Base-by-base conservation (phyloP, 1,140 invertebrate genomes). In the Bombus waltoni region DNA sequence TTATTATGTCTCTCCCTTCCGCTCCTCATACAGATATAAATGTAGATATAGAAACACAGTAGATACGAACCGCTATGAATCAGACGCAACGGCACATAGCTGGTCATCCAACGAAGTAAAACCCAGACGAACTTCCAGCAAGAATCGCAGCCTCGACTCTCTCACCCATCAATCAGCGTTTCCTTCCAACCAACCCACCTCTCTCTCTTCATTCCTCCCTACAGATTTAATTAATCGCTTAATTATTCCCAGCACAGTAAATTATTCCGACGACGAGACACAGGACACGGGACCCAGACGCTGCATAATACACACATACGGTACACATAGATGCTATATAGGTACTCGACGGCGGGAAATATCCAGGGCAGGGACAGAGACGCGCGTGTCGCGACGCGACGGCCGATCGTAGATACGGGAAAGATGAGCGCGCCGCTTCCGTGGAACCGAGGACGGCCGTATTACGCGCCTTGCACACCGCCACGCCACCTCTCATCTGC, bases 391-490 rank as follows among this genome's bases (percentile, higher is more conserved):
- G 84, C 79, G 81, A 87, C 89, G 84, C 79, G 81, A 89, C 83
- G 90, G 86, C 83, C 83, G 89, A 91, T 90, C 76, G 74, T 87
- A 91, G 90, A 91, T 91, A 90, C 75, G 75, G 75, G 74, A 90
- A 86, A 90, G 90, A 91, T 89, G 89, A 90, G 71, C 79, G 77
- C 83, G 85, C 83, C 81, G 71, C 89, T 90, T 90, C 90, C 90
- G 87, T 90, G 82, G 87, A 90, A 87, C 65, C 84, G 83, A 80
- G 86, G 86, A 89, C 81, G 71, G 62, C 65, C 76, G 76, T 88
- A 90, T 87, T 89, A 89, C 78, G 77, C 75, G 76, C 75, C 71
- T 73, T 62, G 77, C 84, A 80, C 38, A 80, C 59, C 59, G 68
- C 22, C 70, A 18, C 40, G 40, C 70, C 71, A 40, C 78, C 70